Evolutionary conservation across 2,113 vertebrate species (phyloP), one percentile per base, ranked within the genome.

Genomic region (Microcebus tavaratra): DNA sequence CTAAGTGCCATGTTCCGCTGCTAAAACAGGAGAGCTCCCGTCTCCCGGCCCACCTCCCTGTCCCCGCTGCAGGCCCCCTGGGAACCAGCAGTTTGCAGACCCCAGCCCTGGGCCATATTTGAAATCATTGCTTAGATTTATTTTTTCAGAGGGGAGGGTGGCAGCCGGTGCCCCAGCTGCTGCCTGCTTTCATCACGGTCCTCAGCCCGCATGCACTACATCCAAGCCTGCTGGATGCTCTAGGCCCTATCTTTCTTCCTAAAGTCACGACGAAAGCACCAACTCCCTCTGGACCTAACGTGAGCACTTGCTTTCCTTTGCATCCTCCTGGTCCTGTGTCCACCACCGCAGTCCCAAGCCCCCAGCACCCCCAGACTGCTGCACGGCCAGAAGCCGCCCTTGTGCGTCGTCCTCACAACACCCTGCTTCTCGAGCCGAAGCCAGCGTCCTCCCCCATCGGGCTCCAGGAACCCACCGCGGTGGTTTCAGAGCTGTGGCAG

Each of bases 391-490:
- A 36, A 59, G 55, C 53, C 3, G 0, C 10, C 10, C 14, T 20
- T 3, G 0, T 1, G 0, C 1, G 21, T 23, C 2, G 23, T 14
- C 68, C 5, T 39, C 23, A 7, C 5, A 10, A 3, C 6, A 25
- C 45, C 63, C 48, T 68, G n/a, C 39, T 57, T 31, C 5, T 45
- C 15, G 2, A 57, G 50, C 36, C 6, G 5, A 12, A 23, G 25
- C 36, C 2, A 0, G 12, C 0, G 50, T 23, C 10, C 29, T 25
- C 59, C 36, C 36, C 15, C 36, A 36, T 18, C 2, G 21, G 67
- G 1, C 23, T 14, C 50, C 25, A 3, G 10, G 65, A n/a, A n/a
- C 29, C 39, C 4, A 3, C 6, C 3, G 0, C 4, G 8, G 9
- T 1, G 2, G 55, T 13, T 8, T n/a, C 7, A 3, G 15, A 39